These are phyloP conservation scores for Pteropus alecto DNA, from an alignment of 2,113 vertebrate genomes.

Conservation along the genomic window DNA sequence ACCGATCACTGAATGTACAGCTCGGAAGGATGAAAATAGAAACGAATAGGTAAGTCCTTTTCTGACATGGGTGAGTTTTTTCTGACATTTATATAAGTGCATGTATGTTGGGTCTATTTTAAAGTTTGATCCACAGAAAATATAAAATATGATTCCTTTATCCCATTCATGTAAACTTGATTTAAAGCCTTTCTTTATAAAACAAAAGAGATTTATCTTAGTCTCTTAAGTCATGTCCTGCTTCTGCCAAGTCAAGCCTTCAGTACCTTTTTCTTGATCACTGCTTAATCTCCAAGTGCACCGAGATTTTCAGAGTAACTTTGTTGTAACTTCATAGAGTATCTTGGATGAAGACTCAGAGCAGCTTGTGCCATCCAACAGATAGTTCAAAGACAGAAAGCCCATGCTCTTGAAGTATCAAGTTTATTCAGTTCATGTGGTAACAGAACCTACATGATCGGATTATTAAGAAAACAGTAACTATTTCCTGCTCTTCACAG, in stretches of 20 bases:
- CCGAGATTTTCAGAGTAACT: neutral
- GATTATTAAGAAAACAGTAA: conserved; percentile 3
- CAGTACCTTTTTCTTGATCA: neutral
- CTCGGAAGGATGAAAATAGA: conserved; percentile 96
- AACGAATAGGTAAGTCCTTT: conserved; percentile 90
- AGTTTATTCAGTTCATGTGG: neutral
- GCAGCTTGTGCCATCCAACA: neutral
- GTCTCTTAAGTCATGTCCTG: neutral
- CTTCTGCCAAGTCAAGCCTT: neutral
- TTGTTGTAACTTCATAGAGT: neutral
- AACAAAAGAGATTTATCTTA: neutral
- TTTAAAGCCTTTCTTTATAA: neutral
- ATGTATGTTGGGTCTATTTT: neutral
- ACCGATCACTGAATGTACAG: conserved; percentile 92
- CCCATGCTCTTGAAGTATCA: neutral
- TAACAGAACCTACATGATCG: neutral
- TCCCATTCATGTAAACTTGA: neutral
- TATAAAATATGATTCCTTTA: neutral
- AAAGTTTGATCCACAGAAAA: neutral
- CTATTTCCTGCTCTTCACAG: conserved; percentile 43
- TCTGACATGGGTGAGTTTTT: neutral
- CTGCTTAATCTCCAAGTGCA: neutral
- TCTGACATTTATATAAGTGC: conserved; percentile 5
- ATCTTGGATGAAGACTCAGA: neutral
- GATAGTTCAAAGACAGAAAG: neutral